Evolutionary conservation across 2,888 invertebrate species (phyloP).

Genomic region (Copidosoma aretas): DNA sequence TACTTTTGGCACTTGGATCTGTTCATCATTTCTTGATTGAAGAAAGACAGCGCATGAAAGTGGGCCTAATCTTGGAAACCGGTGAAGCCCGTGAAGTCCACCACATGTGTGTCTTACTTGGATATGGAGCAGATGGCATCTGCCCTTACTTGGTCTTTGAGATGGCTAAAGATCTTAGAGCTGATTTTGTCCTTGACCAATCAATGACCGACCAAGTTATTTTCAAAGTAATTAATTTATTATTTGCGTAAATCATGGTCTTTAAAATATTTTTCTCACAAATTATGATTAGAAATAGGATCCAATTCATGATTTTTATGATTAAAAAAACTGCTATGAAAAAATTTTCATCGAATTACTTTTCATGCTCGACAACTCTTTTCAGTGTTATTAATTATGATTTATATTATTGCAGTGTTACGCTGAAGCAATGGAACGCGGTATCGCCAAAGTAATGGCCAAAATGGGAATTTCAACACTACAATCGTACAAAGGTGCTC

Average conservation of each 20-base stretch:
- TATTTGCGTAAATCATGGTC: constrained; percentile 3
- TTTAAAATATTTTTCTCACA: constrained; percentile 41
- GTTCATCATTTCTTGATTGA: constrained; percentile 96
- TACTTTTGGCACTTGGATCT: constrained; percentile 86
- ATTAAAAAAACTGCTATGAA: constrained; percentile 28
- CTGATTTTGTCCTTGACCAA: constrained; percentile 83
- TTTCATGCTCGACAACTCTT: constrained; percentile 7
- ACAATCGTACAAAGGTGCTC: constrained; percentile 98
- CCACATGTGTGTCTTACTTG: constrained; percentile 93
- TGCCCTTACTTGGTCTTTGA: constrained; percentile 98
- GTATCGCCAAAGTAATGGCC: constrained; percentile 94
- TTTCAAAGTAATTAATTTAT: constrained; percentile 68
- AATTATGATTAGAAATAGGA: constrained; percentile 34
- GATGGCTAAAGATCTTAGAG: constrained; percentile 83
- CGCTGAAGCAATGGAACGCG: constrained; percentile 88
- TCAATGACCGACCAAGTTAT: constrained; percentile 80
- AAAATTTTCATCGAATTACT: constrained; percentile 15
- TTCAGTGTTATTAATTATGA: background rate
- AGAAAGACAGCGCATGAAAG: constrained; percentile 93
- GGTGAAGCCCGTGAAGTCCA: constrained; percentile 96
- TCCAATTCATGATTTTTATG: constrained; percentile 37
- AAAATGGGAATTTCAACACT: constrained; percentile 99
- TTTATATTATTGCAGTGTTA: constrained; percentile 69
- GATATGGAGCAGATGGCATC: constrained; percentile 97
- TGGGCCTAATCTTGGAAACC: constrained; percentile 92